A percentile compares a stretch with the other conserved stretches of the same genome.
Conservation (phyloP, 2,797 vertebrate genomes). For the Alauda arvensis region DNA sequence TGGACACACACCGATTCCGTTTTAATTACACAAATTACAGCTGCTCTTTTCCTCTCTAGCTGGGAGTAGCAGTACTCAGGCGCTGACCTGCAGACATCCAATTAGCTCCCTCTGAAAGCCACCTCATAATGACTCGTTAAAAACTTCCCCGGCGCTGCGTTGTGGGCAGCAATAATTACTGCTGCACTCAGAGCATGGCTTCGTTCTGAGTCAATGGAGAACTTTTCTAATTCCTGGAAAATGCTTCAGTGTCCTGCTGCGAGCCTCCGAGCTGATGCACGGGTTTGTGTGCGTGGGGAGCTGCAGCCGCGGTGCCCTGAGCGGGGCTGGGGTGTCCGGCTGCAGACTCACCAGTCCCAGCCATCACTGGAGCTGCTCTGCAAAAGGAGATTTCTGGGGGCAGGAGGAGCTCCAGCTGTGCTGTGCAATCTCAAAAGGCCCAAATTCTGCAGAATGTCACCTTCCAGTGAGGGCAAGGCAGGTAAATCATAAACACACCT, state of each 20-base stretch:
- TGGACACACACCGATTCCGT: background rate
- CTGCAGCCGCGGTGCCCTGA: background rate
- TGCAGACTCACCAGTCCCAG: too few relatives aligned
- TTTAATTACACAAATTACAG: slow-evolving; percentile 20
- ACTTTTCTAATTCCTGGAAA: background rate
- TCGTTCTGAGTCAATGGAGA: background rate
- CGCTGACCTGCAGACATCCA: slow-evolving; percentile 7
- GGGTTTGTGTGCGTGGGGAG: background rate
- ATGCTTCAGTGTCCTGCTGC: background rate
- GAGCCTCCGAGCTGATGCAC: background rate
- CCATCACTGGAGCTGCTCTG: background rate
- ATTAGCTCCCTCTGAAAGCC: slow-evolving; percentile 21
- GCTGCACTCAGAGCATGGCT: background rate
- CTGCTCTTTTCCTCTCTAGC: background rate
- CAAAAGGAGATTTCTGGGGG: background rate
- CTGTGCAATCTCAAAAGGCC: accelerated
- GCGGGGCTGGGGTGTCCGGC: background rate
- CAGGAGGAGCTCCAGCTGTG: background rate
- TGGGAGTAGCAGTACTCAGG: background rate
- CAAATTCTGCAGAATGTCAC: background rate
- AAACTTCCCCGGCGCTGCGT: background rate
- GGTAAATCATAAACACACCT: background rate
- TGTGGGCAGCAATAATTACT: background rate
- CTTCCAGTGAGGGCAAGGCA: background rate
- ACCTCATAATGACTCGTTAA: slow-evolving; percentile 14